Percentiles rank a stretch among this genome's conserved stretches.
phyloP scores from a whole-genome alignment of 2,113 vertebrate species.

The Onychorhynchus coronatus region DNA sequence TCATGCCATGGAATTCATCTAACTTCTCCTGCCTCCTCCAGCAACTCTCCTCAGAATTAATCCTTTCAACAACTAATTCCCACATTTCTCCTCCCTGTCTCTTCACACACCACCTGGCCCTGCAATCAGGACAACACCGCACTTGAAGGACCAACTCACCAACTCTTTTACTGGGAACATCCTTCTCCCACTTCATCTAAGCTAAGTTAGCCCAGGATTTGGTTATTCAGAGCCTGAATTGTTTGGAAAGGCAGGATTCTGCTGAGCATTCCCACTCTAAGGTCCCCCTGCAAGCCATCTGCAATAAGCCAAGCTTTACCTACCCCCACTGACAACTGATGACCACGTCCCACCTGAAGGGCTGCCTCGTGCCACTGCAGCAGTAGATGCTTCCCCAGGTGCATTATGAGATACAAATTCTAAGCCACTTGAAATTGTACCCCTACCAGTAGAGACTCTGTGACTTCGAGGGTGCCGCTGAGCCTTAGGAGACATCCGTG shows the following conservation, averaged over 20 bases:
- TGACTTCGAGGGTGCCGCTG: slow-evolving; percentile 94
- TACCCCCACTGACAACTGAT: slow-evolving; percentile 97
- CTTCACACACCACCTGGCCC: not conserved
- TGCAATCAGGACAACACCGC: not conserved
- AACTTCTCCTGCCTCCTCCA: not conserved
- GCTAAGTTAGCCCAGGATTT: not conserved
- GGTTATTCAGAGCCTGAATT: not conserved
- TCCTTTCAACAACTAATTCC: not conserved
- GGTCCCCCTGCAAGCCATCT: slow-evolving; percentile 43
- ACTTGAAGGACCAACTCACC: not conserved
- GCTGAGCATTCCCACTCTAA: slow-evolving; percentile 16
- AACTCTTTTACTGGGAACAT: not conserved
- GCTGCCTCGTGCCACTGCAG: slow-evolving; percentile 84
- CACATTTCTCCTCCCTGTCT: not conserved
- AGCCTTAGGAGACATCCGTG: slow-evolving; percentile 98
- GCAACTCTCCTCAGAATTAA: not conserved
- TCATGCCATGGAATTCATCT: not conserved
- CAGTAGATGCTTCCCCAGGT: slow-evolving; percentile 82
- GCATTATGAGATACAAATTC: slow-evolving; percentile 91
- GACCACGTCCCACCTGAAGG: slow-evolving; percentile 97
- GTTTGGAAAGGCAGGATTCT: not conserved
- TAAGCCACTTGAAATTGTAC: slow-evolving; percentile 83
- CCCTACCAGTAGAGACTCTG: slow-evolving; percentile 88
- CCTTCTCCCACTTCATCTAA: not conserved
- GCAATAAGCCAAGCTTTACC: slow-evolving; percentile 54